phyloP scores from a whole-genome alignment of 2,113 vertebrate species.

The Trogon melanurus region DNA sequence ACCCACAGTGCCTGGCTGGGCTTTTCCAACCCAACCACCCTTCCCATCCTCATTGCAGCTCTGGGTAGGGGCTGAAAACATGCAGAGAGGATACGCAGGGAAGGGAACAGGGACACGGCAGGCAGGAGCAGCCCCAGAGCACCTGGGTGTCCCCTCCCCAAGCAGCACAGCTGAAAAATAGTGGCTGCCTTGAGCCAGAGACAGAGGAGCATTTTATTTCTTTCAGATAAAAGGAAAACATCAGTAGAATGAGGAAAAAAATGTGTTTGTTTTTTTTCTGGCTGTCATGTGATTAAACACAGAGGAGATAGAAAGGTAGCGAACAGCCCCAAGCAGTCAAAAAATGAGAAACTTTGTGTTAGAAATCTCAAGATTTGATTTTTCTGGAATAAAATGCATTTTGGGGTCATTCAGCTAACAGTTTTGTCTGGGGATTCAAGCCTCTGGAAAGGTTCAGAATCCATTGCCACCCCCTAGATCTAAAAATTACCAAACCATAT shows the following conservation, averaged over 20 bases:
- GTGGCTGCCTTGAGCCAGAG: neutral
- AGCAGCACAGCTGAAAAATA: accelerated
- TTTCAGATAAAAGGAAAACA: conserved; percentile 33
- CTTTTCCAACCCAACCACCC: neutral
- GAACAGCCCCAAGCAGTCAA: conserved; percentile 12
- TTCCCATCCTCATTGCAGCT: neutral
- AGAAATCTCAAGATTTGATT: conserved; percentile 24
- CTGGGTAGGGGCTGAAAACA: neutral
- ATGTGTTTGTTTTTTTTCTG: neutral
- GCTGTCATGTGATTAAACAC: conserved; percentile 16
- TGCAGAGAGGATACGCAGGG: neutral
- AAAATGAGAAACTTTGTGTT: conserved; percentile 28
- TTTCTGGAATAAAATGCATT: conserved; percentile 12
- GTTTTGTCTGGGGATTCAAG: neutral
- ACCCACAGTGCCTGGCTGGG: neutral
- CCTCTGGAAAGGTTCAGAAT: neutral
- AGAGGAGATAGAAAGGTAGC: conserved; percentile 7
- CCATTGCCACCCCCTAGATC: neutral
- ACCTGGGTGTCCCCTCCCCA: neutral
- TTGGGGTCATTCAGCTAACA: neutral
- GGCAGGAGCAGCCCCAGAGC: neutral
- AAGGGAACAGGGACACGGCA: accelerated
- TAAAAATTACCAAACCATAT: neutral
- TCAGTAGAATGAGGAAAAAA: conserved; percentile 9
- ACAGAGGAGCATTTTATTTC: neutral